Evolutionary conservation across 2,797 vertebrate genomes (phyloP).

Genomic region (Diglossa cyanea): DNA sequence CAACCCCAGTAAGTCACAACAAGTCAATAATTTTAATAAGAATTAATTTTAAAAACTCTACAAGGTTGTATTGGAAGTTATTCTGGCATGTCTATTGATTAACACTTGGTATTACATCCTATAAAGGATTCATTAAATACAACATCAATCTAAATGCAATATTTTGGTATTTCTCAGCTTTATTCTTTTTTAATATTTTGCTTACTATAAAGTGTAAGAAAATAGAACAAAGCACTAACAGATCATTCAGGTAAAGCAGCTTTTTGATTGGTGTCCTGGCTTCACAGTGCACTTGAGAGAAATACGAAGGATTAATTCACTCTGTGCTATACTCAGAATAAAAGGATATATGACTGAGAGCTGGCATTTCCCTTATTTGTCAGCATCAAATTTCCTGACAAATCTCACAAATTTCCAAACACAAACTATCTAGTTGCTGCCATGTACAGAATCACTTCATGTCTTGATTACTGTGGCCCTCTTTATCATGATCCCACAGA

Average conservation of each 20-base stretch:
- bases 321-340: neutral
- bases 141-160: slow-evolving; percentile 82
- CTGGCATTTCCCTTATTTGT: neutral
- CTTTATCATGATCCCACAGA: neutral
- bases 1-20: slow-evolving; percentile 74
- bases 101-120: slow-evolving; percentile 91
- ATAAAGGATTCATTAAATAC: slow-evolving; percentile 88
- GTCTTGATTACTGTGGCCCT: neutral
- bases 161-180: slow-evolving; percentile 72
- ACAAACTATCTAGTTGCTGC: neutral
- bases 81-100: slow-evolving; percentile 90
- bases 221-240: neutral
- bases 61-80: slow-evolving; percentile 88
- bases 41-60: slow-evolving; percentile 89
- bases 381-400: neutral
- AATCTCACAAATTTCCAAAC: neutral
- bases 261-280: neutral
- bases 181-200: slow-evolving; percentile 37
- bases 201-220: neutral
- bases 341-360: neutral
- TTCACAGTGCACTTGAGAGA: neutral
- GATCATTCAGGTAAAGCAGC: neutral
- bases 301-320: neutral
- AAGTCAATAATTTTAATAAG: slow-evolving; percentile 91
- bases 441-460: neutral